Percentiles rank a stretch among this genome's conserved stretches.
Conservation (phyloP, 2,113 vertebrate genomes). For the Pandion haliaetus region DNA sequence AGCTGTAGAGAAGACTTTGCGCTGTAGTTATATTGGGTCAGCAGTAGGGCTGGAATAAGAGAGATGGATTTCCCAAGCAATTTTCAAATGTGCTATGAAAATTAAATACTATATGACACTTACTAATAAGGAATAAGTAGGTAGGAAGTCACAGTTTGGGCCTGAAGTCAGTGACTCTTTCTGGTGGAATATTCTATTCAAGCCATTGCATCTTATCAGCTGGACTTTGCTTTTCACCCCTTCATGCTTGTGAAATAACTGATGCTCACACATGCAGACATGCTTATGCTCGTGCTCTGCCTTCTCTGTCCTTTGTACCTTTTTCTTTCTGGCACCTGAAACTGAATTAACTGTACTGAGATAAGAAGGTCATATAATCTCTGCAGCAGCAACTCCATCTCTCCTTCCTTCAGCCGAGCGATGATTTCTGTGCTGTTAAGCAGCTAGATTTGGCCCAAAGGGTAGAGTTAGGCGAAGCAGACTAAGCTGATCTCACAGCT, state of each 20-base stretch:
- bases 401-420: background rate
- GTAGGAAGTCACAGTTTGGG: background rate
- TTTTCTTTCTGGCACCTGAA: background rate
- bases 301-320: background rate
- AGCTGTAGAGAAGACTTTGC: background rate
- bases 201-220: background rate
- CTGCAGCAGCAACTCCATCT: background rate
- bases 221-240: background rate
- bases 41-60: background rate
- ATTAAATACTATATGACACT: background rate
- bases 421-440: background rate
- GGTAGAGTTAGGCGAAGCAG: background rate
- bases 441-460: background rate
- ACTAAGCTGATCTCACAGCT: background rate
- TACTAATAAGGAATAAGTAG: background rate
- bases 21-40: background rate
- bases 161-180: background rate
- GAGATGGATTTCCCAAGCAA: background rate
- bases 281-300: background rate
- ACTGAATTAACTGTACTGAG: background rate
- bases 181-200: background rate
- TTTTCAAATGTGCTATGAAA: background rate
- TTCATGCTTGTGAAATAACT: background rate
- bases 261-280: fast-evolving
- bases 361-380: background rate